A percentile compares a stretch with the other conserved stretches of the same genome.
phyloP scores from a whole-genome alignment of 2,113 vertebrate species.

The Uropsilus gracilis region DNA sequence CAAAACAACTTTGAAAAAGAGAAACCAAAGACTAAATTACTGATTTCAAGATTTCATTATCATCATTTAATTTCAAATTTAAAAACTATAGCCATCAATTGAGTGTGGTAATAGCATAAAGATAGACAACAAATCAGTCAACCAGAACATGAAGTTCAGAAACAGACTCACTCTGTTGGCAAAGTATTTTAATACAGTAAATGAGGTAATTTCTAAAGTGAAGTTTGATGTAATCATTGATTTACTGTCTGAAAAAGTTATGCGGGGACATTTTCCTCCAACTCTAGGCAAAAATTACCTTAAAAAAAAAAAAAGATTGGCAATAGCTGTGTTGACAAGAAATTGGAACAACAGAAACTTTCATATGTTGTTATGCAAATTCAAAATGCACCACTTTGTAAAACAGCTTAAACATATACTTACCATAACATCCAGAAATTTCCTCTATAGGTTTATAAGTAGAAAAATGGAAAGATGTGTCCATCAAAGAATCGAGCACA shows the following conservation, averaged over 20 bases:
- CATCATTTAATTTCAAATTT: too few species aligned
- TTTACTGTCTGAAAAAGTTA: not conserved
- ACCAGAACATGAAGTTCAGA: not conserved
- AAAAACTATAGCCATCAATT: not conserved
- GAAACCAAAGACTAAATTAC: not conserved
- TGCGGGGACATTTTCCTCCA: not conserved
- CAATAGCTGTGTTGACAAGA: not conserved
- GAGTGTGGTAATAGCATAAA: not conserved
- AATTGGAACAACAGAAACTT: not conserved
- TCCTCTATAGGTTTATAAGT: not conserved
- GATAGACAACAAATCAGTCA: not conserved
- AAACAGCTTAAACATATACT: not conserved
- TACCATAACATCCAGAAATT: not conserved
- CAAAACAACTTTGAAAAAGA: not conserved
- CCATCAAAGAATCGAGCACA: not conserved
- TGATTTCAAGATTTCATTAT: not conserved
- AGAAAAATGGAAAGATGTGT: not conserved
- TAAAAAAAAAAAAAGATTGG: not conserved
- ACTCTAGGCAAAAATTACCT: not conserved
- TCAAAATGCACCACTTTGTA: not conserved
- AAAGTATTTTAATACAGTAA: not conserved
- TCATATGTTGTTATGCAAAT: not conserved
- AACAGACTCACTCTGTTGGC: not conserved
- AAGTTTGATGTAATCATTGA: not conserved
- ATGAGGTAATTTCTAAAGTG: not conserved